Base-by-base conservation (phyloP, 2,797 vertebrate genomes). In the Xerus rutilus region DNA sequence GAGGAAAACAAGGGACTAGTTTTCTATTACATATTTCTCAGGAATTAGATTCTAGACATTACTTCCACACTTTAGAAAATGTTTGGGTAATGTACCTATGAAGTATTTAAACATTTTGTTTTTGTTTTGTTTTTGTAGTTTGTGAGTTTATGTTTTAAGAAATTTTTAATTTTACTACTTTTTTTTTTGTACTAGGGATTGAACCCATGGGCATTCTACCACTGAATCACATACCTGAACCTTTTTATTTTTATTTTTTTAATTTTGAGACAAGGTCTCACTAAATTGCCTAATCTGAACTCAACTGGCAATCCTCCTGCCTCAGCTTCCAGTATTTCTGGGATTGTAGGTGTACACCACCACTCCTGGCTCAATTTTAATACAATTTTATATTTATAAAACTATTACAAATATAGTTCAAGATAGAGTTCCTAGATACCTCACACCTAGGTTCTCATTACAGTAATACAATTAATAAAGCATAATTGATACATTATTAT, bases 11-110 rank as follows among this genome's bases (percentile, higher is more conserved):
- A 89, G 39, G 6, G 18, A 89, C 13, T 76, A n/a, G 1, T 79
- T 92, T 65, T 87, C 74, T 87, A 86, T 64, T 92, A 59, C 12
- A 20, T 39, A 87, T 59, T 89, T 87, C 28, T 74, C 7, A n/a
- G 28, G 45, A 86, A 89, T 74, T 95, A 11, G 5, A 67, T 91
- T 81, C 54, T 86, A 43, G 21, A 45, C 11, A 21, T 93, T 87
- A 23, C 18, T 92, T 59, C 28, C 23, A 86, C 3, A 78, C 13
- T 10, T 86, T 25, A 92, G 43, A 96, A 91, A 70, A 74, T 87
- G 65, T 86, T 79, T 87, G 11, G 1, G 7, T 74, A 93, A 5
- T 73, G 45, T 52, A 52, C 35, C 39, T 25, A 65, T 91, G 25
- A 78, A 86, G 1, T 57, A 2, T 82, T 93, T 45, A 18, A 70